phyloP scores from a whole-genome alignment of 2,888 invertebrate species.

The Noctua fimbriata region DNA sequence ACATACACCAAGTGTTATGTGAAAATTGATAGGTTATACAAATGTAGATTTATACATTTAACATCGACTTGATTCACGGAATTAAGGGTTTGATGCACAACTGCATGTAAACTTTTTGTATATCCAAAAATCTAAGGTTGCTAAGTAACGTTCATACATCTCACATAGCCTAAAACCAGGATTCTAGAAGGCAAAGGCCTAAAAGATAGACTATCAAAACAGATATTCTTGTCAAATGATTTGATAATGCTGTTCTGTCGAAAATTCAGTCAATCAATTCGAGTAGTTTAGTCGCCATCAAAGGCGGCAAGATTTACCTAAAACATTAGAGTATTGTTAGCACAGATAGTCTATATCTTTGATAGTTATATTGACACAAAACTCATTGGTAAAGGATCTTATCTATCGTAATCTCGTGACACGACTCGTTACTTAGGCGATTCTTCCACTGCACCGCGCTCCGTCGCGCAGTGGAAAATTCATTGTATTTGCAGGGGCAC shows the following conservation, averaged over 20 bases:
- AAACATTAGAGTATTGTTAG: constrained; percentile 7
- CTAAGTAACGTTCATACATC: neutral
- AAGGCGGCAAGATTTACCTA: neutral
- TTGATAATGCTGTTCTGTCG: neutral
- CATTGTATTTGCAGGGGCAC: too few species aligned
- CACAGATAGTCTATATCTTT: neutral
- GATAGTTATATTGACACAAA: neutral
- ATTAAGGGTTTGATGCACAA: neutral
- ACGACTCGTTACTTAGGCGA: neutral
- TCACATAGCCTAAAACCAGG: neutral
- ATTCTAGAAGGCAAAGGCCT: neutral
- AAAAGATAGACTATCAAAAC: neutral
- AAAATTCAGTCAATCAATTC: neutral
- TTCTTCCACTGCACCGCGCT: neutral
- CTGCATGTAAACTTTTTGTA: neutral
- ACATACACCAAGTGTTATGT: neutral
- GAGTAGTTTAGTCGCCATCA: neutral
- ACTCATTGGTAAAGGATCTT: neutral
- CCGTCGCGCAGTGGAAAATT: too few species aligned
- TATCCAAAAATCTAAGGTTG: neutral
- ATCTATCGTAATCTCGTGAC: neutral
- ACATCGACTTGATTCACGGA: neutral
- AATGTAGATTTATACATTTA: neutral
- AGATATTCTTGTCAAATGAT: neutral
- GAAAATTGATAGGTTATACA: neutral